A percentile compares a stretch with the other conserved stretches of the same genome.
Conservation (phyloP, 1,140 invertebrate species). For the Aradophagus sp. region DNA sequence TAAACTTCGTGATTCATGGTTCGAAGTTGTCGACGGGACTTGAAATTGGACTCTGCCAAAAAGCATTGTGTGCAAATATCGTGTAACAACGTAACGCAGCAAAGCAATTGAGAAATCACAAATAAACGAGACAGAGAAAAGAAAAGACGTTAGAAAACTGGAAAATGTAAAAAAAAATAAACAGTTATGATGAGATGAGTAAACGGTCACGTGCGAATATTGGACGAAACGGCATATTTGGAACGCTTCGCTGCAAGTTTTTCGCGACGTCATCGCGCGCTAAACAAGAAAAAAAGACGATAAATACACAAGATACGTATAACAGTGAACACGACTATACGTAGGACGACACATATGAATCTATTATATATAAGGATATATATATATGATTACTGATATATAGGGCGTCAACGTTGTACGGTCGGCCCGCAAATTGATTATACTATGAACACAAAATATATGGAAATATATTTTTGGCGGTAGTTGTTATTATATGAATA, state of each 20-base stretch:
- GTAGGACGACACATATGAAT: constrained; percentile 44
- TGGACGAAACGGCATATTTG: too few relatives aligned
- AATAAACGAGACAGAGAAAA: not conserved
- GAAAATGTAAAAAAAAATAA: too few relatives aligned
- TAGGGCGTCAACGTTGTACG: constrained; percentile 21
- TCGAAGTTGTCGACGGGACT: constrained; percentile 43
- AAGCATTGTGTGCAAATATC: too few relatives aligned
- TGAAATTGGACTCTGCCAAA: constrained; percentile 34
- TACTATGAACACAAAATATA: constrained; percentile 39
- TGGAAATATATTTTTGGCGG: constrained; percentile 60
- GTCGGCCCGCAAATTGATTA: constrained; percentile 40
- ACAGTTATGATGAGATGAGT: too few relatives aligned
- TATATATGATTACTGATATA: constrained; percentile 22
- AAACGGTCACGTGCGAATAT: too few relatives aligned
- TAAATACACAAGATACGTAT: constrained; percentile 43
- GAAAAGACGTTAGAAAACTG: too few relatives aligned
- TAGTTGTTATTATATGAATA: constrained; percentile 52
- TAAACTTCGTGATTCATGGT: constrained; percentile 54
- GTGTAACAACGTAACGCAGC: too few relatives aligned
- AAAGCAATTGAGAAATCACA: too few relatives aligned
- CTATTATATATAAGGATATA: too few relatives aligned
- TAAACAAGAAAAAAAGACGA: too few relatives aligned
- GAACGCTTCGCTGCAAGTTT: too few relatives aligned
- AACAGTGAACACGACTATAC: constrained; percentile 49
- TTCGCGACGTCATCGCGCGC: too few relatives aligned